phyloP scores from a whole-genome alignment of 2,888 invertebrate species.

The Conus canariensis region DNA sequence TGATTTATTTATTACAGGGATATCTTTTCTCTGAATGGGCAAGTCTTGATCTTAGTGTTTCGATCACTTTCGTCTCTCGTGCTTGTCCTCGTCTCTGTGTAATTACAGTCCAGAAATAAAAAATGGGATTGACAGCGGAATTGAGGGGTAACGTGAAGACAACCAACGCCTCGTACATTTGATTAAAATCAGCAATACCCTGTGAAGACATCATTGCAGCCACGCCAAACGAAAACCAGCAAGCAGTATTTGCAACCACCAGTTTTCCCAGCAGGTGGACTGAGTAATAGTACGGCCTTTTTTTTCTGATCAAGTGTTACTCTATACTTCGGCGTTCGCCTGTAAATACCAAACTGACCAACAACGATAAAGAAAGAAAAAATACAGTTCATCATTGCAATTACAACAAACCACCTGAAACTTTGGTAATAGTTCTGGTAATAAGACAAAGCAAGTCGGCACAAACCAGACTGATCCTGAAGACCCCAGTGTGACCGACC shows the following conservation, averaged over 20 bases:
- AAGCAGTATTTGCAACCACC: neutral
- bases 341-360: neutral
- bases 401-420: neutral
- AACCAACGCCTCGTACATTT: neutral
- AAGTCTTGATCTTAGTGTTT: neutral
- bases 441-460: neutral
- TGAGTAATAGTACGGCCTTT: neutral
- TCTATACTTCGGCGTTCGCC: neutral
- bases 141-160: neutral
- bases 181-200: neutral
- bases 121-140: neutral
- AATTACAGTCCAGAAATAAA: neutral
- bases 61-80: neutral
- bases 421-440: neutral
- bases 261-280: too few species aligned
- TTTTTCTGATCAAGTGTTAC: neutral
- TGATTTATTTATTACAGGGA: too few species aligned
- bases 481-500: neutral
- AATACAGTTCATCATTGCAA: neutral
- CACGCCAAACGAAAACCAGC: neutral
- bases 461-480: neutral
- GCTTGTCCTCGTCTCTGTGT: neutral
- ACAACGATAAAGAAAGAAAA: neutral
- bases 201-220: neutral
- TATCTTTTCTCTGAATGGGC: too few species aligned